These are phyloP conservation scores for Drosophila aldrichi DNA, from an alignment of 2,888 invertebrate species.

Conservation along the genomic window DNA sequence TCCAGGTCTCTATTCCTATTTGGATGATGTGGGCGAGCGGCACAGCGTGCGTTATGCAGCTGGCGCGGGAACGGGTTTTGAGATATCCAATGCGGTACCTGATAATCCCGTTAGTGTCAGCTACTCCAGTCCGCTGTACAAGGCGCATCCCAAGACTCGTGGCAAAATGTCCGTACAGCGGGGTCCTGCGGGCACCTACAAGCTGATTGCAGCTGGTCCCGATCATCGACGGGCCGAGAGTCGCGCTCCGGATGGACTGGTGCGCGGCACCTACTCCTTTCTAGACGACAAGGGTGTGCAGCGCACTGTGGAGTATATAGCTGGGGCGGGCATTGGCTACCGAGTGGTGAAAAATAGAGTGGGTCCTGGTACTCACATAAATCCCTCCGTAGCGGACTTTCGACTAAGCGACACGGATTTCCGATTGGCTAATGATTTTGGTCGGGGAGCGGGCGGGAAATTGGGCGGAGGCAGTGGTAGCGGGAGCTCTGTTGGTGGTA, in stretches of 20 bases:
- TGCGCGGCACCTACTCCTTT: slow-evolving; percentile 91
- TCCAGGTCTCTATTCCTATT: slow-evolving; percentile 89
- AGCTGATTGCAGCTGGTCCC: slow-evolving; percentile 91
- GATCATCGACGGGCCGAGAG: slow-evolving; percentile 91
- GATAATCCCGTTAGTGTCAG: slow-evolving; percentile 88
- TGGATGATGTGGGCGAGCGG: slow-evolving; percentile 91
- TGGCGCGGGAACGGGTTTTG: slow-evolving; percentile 91
- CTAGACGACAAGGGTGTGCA: slow-evolving; percentile 92
- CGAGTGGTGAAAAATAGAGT: slow-evolving; percentile 90
- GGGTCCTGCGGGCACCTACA: slow-evolving; percentile 91
- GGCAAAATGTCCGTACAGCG: slow-evolving; percentile 91
- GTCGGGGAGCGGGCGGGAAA: slow-evolving; percentile 72
- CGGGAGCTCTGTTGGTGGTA: slow-evolving; percentile 7
- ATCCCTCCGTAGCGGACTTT: slow-evolving; percentile 87
- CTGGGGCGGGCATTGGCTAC: slow-evolving; percentile 92
- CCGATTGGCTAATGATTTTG: slow-evolving; percentile 82
- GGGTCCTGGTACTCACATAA: slow-evolving; percentile 86
- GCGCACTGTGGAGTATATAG: slow-evolving; percentile 91
- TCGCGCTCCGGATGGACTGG: slow-evolving; percentile 90
- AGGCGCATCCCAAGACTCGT: slow-evolving; percentile 88
- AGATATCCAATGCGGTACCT: slow-evolving; percentile 90
- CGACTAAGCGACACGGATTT: slow-evolving; percentile 84
- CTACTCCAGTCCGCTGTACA: slow-evolving; percentile 88
- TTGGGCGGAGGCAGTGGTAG: slow-evolving; percentile 39
- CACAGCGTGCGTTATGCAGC: slow-evolving; percentile 92